Conservation (phyloP, 2,888 invertebrate species). For the Polydrusus cervinus region DNA sequence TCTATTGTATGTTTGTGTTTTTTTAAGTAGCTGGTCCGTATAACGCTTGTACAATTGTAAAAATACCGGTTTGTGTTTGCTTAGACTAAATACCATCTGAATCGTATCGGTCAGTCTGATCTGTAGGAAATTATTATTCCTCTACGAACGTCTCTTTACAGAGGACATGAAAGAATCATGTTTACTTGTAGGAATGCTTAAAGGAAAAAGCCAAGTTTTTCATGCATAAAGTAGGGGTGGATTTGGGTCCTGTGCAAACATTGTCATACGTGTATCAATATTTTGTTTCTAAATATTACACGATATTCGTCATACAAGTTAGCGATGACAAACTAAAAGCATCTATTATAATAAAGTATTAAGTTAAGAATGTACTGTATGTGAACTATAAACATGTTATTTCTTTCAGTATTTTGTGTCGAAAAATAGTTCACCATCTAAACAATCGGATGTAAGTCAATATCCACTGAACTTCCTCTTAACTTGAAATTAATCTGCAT, state of each 20-base stretch:
- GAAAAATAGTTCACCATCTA: too few species aligned
- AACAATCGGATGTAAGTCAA: too few species aligned
- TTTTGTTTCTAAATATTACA: not conserved
- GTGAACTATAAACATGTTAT: too few species aligned
- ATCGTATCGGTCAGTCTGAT: constrained; percentile 34
- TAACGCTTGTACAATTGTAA: constrained; percentile 23
- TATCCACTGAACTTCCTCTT: too few species aligned
- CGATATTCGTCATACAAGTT: too few species aligned
- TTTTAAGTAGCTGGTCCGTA: constrained; percentile 7
- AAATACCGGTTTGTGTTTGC: constrained; percentile 23
- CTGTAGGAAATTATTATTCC: constrained; percentile 31
- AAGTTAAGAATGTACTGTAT: too few species aligned
- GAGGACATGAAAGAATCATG: constrained; percentile 4
- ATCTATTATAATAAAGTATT: too few species aligned
- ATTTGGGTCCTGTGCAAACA: not conserved
- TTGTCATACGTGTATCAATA: not conserved
- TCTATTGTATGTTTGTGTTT: not conserved
- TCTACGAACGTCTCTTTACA: not conserved
- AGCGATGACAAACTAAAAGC: too few species aligned
- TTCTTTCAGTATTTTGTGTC: too few species aligned
- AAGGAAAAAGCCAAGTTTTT: not conserved
- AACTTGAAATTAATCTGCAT: too few species aligned
- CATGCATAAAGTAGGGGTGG: not conserved
- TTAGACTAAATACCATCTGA: constrained; percentile 13
- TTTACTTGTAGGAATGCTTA: constrained; percentile 14